Base-by-base conservation (phyloP, 1,140 invertebrate species). In the Philotrypesis tridentata region DNA sequence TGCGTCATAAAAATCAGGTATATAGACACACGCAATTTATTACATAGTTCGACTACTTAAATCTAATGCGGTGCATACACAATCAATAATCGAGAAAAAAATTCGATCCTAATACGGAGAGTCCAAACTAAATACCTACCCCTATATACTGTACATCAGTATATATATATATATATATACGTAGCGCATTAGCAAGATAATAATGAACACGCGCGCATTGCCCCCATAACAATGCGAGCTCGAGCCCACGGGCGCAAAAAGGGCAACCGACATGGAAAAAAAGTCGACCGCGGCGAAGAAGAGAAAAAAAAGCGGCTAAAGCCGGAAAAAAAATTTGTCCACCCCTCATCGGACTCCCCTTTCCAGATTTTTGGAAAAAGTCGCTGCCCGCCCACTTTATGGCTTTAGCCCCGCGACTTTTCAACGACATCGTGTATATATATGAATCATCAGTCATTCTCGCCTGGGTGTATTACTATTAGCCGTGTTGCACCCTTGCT, bases 361-460 rank as follows among this genome's bases (percentile, higher is more conserved):
- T 86, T 87, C 84, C 75, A 70, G 74, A 86, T 87, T 91, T 91
- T 87, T 74, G 86, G 85, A 91, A 91, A 88, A 71, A 86, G 85
- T 84, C 84, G 82, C 83, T 90, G 89, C 90, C 88, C 89, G 89
- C 90, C 89, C 87, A 90, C 89, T 90, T 90, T 85, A 60, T n/a
- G 77, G n/a, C 81, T 84, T 87, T 87, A 7, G n/a, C 85, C 75
- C 74, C 79, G 60, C 75, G 27, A 78, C 85, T 77, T 86, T 87
- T 89, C 85, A 84, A 84, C 85, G 83, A 7, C 48, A 87, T 90
- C 89, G 89, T 90, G 68, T n/a, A n/a, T n/a, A n/a, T n/a, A n/a
- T n/a, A 79, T 85, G 84, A 86, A 87, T 90, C 89, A 90, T 91
- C 90, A 90, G 89, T 91, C 89, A 91, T 88, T 86, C 88, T 85